Evolutionary conservation across 2,113 vertebrate species (phyloP).

Genomic region (Nothobranchius kuhntae): DNA sequence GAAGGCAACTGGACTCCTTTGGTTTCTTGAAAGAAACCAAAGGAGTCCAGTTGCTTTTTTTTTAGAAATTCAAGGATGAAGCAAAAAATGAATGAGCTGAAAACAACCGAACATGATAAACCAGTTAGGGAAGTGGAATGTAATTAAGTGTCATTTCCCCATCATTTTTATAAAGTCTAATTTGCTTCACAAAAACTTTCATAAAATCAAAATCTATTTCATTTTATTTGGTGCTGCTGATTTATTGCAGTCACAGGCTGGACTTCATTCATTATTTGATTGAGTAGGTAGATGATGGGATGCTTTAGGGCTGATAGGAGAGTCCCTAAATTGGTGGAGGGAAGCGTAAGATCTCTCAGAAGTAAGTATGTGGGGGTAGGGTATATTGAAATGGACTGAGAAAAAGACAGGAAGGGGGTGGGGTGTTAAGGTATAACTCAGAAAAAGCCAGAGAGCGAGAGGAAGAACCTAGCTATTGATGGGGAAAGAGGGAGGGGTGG

Average conservation of each 20-base stretch:
- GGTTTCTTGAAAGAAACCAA: no score
- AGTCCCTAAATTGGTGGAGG: constrained; percentile 55
- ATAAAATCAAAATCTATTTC: not conserved
- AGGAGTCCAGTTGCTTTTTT: no score
- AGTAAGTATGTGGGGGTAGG: constrained; percentile 67
- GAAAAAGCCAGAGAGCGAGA: constrained; percentile 43
- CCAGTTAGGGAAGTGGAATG: no score
- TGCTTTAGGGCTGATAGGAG: constrained; percentile 44
- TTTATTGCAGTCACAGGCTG: not conserved
- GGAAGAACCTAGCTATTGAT: constrained; percentile 69
- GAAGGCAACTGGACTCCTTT: no score
- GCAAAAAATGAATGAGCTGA: no score
- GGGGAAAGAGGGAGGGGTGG: constrained; percentile 64
- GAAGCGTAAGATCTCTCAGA: constrained; percentile 60
- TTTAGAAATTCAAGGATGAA: no score
- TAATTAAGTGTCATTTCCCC: no score
- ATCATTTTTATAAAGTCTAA: no score
- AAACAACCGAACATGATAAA: no score
- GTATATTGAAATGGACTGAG: constrained; percentile 67
- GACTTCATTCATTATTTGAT: constrained; percentile 31
- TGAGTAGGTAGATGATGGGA: constrained; percentile 13
- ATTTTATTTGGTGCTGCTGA: not conserved
- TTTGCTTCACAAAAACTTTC: no score
- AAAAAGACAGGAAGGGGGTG: constrained; percentile 65
- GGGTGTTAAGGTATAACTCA: constrained; percentile 67